These are phyloP conservation scores for Nomada ferruginata DNA, from an alignment of 2,888 invertebrate species.

Conservation along the genomic window DNA sequence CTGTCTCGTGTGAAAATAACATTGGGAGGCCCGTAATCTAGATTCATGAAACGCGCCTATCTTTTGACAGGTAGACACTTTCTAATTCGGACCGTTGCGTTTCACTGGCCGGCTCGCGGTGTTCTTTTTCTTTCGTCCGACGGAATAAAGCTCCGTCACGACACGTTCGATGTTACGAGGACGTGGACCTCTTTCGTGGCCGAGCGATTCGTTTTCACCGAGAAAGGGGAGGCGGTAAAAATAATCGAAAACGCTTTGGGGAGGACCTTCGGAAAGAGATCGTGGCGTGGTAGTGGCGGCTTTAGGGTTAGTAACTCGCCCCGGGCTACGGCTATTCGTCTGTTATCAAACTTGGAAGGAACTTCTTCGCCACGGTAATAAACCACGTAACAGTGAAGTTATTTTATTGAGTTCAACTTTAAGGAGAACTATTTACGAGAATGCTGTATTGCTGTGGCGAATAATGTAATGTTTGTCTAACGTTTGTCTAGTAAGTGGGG, in stretches of 20 bases:
- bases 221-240: neutral
- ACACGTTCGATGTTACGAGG: constrained; percentile 28
- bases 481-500: too few species aligned
- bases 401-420: neutral
- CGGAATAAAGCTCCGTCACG: constrained; percentile 37
- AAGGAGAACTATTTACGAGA: constrained; percentile 4
- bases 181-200: constrained; percentile 33
- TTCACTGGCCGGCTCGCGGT: neutral
- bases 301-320: neutral
- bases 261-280: constrained; percentile 18
- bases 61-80: constrained; percentile 27
- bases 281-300: constrained; percentile 12
- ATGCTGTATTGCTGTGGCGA: neutral
- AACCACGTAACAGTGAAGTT: neutral
- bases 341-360: neutral
- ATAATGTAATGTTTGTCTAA: too few species aligned
- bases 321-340: neutral
- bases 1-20: neutral
- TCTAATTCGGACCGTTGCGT: constrained; percentile 27
- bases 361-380: neutral
- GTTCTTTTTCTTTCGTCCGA: constrained; percentile 14
- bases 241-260: constrained; percentile 23
- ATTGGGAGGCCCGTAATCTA: neutral
- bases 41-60: constrained; percentile 5
- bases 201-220: constrained; percentile 7